Evolutionary conservation across 2,888 invertebrate species (phyloP).

Genomic region (Hypena proboscidalis): DNA sequence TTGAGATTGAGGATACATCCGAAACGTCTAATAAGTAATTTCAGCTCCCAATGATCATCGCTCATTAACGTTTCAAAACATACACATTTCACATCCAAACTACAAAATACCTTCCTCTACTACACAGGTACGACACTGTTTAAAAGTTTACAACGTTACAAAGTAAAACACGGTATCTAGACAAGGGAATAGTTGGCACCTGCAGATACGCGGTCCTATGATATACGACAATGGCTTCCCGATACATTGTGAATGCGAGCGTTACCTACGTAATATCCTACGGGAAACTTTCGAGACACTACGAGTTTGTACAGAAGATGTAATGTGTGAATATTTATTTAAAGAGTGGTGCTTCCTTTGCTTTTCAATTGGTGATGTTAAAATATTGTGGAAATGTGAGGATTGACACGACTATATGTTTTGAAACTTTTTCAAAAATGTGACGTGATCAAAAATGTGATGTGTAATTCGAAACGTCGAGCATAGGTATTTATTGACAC

Average conservation of each 20-base stretch:
- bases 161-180: conserved; percentile 51
- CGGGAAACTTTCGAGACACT: conserved; percentile 58
- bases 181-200: conserved; percentile 60
- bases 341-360: conserved; percentile 20
- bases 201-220: conserved; percentile 52
- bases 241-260: conserved; percentile 63
- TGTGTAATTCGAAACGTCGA: too few relatives aligned
- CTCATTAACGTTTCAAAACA: too few relatives aligned
- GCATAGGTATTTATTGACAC: too few relatives aligned
- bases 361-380: conserved; percentile 12
- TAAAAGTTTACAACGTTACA: conserved; percentile 49
- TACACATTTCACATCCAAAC: too few relatives aligned
- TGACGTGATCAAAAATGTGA: too few relatives aligned
- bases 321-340: conserved; percentile 42
- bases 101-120: too few relatives aligned
- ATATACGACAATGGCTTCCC: conserved; percentile 69
- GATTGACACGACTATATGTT: too few relatives aligned
- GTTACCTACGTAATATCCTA: conserved; percentile 49
- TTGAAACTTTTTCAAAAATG: too few relatives aligned
- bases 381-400: too few relatives aligned
- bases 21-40: too few relatives aligned
- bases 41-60: too few relatives aligned
- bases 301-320: conserved; percentile 28
- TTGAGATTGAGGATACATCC: too few relatives aligned
- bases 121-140: conserved; percentile 23